These are phyloP conservation scores for Serinus canaria DNA, from an alignment of 2,113 vertebrate genomes.

Conservation along the genomic window DNA sequence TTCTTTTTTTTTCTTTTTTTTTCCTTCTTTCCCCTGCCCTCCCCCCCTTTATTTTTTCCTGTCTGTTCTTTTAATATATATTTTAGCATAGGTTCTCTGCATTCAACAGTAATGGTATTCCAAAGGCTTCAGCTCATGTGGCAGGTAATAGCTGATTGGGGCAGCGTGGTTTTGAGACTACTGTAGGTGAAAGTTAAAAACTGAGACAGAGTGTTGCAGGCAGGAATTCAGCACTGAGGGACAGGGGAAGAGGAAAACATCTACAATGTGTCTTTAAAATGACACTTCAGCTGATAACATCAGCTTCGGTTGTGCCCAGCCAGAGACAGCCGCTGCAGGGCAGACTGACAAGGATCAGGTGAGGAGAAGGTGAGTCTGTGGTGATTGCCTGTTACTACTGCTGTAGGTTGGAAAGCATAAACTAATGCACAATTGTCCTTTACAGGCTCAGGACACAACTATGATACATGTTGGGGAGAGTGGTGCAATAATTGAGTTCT, in stretches of 20 bases:
- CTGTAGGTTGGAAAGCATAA: neutral
- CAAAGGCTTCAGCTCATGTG: neutral
- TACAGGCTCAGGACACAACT: neutral
- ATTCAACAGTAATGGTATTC: neutral
- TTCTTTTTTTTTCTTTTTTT: accelerated
- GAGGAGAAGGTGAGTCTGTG: neutral
- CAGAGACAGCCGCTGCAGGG: neutral
- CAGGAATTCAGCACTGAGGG: neutral
- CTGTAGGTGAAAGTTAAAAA: neutral
- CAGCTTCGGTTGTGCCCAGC: neutral
- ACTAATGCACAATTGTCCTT: neutral
- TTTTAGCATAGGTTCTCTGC: neutral
- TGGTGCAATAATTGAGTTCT: neutral
- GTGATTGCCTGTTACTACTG: neutral
- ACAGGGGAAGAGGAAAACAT: neutral
- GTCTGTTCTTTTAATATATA: neutral
- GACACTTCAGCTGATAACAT: neutral
- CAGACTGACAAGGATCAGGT: neutral
- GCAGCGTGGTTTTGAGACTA: neutral
- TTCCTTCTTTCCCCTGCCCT: accelerated
- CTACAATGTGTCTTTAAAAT: neutral
- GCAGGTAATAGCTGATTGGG: neutral
- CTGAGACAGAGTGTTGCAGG: neutral
- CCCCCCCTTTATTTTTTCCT: too few relatives aligned
- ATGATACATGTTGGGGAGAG: neutral